These are phyloP conservation scores for Phyllotreta cruciferae DNA, from an alignment of 2,888 invertebrate genomes.

Conservation along the genomic window DNA sequence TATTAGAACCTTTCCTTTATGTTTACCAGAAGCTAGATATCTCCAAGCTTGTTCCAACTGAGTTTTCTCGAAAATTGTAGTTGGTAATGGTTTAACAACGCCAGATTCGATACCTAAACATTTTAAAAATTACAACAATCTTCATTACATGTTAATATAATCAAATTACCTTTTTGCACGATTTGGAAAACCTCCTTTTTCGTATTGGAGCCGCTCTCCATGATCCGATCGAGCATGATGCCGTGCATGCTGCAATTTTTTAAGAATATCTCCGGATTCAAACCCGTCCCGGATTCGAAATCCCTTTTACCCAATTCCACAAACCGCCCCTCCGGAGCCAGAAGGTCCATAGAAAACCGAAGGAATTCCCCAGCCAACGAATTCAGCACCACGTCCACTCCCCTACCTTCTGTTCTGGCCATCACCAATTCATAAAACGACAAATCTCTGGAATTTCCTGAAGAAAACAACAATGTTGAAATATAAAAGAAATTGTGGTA, in stretches of 20 bases:
- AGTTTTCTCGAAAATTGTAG: constrained; percentile 68
- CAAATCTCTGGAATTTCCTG: constrained; percentile 83
- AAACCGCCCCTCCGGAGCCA: constrained; percentile 70
- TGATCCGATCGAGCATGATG: constrained; percentile 4
- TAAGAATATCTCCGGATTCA: constrained; percentile 69
- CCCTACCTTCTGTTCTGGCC: constrained; percentile 74
- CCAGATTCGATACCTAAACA: constrained; percentile 65
- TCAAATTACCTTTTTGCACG: constrained; percentile 4
- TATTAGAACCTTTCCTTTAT: constrained; percentile 76
- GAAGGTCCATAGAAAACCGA: constrained; percentile 69
- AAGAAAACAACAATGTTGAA: constrained; percentile 1
- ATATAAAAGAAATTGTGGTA: too few species aligned
- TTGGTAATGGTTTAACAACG: constrained; percentile 71
- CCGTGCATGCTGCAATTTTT: constrained; percentile 79
- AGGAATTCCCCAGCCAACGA: constrained; percentile 91
- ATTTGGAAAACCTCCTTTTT: not conserved
- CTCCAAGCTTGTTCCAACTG: constrained; percentile 76
- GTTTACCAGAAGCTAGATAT: constrained; percentile 71
- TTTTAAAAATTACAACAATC: not conserved
- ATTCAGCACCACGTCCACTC: constrained; percentile 73
- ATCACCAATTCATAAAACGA: constrained; percentile 87
- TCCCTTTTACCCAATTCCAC: constrained; percentile 87
- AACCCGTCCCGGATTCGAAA: constrained; percentile 68
- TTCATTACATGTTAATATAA: not conserved
- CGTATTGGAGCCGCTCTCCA: not conserved